Evolutionary conservation across 2,797 vertebrate genomes (phyloP).

Genomic region (Girardinus metallicus): DNA sequence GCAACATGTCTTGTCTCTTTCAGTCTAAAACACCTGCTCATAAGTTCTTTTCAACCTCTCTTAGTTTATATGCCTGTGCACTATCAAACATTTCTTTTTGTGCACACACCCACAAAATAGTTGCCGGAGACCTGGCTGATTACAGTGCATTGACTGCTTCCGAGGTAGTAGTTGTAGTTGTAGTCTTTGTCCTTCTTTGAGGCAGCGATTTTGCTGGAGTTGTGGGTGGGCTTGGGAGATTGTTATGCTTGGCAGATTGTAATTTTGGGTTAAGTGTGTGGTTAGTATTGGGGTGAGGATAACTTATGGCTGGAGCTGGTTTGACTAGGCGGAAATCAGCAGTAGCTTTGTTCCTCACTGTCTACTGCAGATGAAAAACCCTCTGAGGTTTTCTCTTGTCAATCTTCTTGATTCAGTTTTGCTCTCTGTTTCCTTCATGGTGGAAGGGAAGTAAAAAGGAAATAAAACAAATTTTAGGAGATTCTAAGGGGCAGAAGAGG

Average conservation of each 20-base stretch:
- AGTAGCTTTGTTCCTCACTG: constrained; percentile 35
- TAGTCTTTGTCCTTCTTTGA: constrained; percentile 68
- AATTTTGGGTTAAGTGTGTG: constrained; percentile 78
- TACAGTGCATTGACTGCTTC: constrained; percentile 66
- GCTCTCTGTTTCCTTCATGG: constrained; percentile 19
- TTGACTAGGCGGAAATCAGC: constrained; percentile 59
- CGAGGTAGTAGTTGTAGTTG: constrained; percentile 71
- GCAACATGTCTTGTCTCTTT: constrained; percentile 32
- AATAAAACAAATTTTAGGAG: constrained; percentile 34
- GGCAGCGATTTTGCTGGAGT: constrained; percentile 58
- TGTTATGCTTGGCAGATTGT: constrained; percentile 73
- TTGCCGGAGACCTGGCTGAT: constrained; percentile 63
- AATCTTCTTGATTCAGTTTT: constrained; percentile 34
- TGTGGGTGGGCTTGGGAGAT: constrained; percentile 78
- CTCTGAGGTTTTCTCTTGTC: constrained; percentile 45
- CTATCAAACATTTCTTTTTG: constrained; percentile 28
- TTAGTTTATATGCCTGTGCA: constrained; percentile 25
- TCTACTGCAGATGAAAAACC: constrained; percentile 48
- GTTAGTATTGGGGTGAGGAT: constrained; percentile 75
- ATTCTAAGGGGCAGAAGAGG: constrained; percentile 21
- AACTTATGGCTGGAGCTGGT: constrained; percentile 68
- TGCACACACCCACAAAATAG: constrained; percentile 49
- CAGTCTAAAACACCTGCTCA: constrained; percentile 56
- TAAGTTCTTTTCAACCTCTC: constrained; percentile 52
- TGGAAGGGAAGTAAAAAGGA: constrained; percentile 34